Evolutionary conservation across 2,888 invertebrate species (phyloP), one percentile per base, ranked within the genome.

Genomic region (Mesochorus sp.): DNA sequence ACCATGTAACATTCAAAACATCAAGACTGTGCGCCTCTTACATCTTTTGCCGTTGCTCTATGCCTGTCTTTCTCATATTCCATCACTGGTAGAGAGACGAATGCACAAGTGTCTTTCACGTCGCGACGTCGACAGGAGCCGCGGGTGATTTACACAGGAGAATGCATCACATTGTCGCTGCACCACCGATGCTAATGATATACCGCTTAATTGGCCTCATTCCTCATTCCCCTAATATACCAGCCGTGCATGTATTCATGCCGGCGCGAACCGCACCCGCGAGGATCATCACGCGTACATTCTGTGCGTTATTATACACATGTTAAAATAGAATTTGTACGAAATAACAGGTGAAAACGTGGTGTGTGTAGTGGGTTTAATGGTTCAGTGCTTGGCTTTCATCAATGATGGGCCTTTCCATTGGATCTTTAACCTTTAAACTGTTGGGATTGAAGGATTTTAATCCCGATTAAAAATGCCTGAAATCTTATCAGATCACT

Each of bases 171-270:
- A 88, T 86, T 86, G 88, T 87, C 86, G 85, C 82, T 80, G 82
- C 77, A 81, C 81, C 84, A 84, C 84, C 84, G 83, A 80, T 81
- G 84, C 87, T 88, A 89, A 89, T 88, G 88, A 88, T 88, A 87
- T 86, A 88, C 86, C 82, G 87, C 88, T 88, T 89, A 90, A 90
- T 89, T 89, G 88, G 88, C 88, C 87, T 81, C 87, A 86, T 89
- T 89, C 86, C 86, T 88, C 89, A 87, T 87, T 84, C 84, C 82
- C 80, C 53, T n/a, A n/a, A 14, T 51, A 17, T 34, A 21, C 66
- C 53, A 31, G 47, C 17, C 62, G 55, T 39, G 47, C 26, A 34
- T 42, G 53, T 34, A 34, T 57, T 37, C 31, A 77, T 81, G 80
- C 70, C 55, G 51, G 80, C 34, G 61, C 34, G 6, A 17, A 67